These are phyloP conservation scores for Habroteleia sp. DNA, from an alignment of 2,888 invertebrate genomes.

Conservation along the genomic window DNA sequence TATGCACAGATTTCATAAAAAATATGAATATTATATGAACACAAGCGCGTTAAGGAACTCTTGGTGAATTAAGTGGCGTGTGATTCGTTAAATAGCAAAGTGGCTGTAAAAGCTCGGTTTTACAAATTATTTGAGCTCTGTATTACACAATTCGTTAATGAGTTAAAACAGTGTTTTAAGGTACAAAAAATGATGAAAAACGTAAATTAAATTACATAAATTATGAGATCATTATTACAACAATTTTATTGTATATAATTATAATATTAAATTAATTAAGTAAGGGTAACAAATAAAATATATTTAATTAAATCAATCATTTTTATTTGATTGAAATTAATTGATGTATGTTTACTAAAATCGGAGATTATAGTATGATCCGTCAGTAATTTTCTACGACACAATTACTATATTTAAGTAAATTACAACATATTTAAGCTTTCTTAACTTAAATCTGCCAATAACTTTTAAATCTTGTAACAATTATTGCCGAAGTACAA, in stretches of 20 bases:
- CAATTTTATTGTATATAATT: too few species aligned
- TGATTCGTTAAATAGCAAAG: slow-evolving; percentile 16
- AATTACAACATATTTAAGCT: slow-evolving; percentile 10
- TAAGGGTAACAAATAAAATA: too few species aligned
- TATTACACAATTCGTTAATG: neutral
- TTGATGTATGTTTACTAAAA: too few species aligned
- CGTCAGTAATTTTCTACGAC: neutral
- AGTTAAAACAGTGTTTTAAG: too few species aligned
- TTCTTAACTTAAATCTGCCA: slow-evolving; percentile 12
- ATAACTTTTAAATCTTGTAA: slow-evolving; percentile 36
- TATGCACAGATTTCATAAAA: slow-evolving; percentile 24
- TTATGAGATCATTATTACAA: too few species aligned
- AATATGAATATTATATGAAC: slow-evolving; percentile 29
- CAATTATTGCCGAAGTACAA: slow-evolving; percentile 21
- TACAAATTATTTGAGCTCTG: neutral
- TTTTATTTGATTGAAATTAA: too few species aligned
- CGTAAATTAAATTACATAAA: too few species aligned
- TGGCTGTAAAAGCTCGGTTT: slow-evolving; percentile 23
- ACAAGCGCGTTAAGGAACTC: slow-evolving; percentile 22
- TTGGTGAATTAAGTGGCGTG: slow-evolving; percentile 29
- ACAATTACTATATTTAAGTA: too few species aligned
- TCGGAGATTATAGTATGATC: too few species aligned
- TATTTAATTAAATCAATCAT: too few species aligned
- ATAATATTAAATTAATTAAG: too few species aligned
- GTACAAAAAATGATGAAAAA: too few species aligned